Conservation (phyloP, 2,797 vertebrate species). For the Gobio occitaniae region DNA sequence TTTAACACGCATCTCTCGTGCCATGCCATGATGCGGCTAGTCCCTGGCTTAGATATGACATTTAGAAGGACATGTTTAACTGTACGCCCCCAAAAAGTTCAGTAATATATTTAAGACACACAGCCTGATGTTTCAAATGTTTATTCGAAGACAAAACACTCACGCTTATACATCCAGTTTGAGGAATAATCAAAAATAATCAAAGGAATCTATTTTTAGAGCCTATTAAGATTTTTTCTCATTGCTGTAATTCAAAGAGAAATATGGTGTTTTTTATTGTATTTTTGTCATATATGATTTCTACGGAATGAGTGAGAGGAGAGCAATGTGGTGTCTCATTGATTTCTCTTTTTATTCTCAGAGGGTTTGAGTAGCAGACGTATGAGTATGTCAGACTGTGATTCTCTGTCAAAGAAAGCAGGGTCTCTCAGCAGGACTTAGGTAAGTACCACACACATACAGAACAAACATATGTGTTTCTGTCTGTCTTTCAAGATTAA, state of each 20-base stretch:
- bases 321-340: conserved; percentile 49
- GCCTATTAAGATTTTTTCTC: not conserved
- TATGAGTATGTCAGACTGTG: not conserved
- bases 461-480: not conserved
- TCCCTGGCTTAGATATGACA: conserved; percentile 78
- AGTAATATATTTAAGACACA: conserved; percentile 39
- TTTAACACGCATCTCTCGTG: conserved; percentile 70
- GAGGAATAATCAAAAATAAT: not conserved
- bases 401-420: conserved; percentile 1
- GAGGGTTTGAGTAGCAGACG: conserved; percentile 63
- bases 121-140: conserved; percentile 22
- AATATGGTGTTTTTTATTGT: not conserved
- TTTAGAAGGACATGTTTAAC: conserved; percentile 76
- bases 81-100: conserved; percentile 59
- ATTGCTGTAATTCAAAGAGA: not conserved
- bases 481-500: not conserved
- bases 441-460: not conserved
- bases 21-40: conserved; percentile 69
- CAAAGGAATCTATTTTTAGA: not conserved
- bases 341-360: conserved; percentile 71
- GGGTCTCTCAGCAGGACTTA: conserved; percentile 9
- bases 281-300: too few relatives aligned
- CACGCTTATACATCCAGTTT: conserved; percentile 4
- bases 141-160: conserved; percentile 10
- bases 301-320: not conserved